Evolutionary conservation across 2,888 invertebrate species (phyloP).

Genomic region (Protophormia terraenovae): DNA sequence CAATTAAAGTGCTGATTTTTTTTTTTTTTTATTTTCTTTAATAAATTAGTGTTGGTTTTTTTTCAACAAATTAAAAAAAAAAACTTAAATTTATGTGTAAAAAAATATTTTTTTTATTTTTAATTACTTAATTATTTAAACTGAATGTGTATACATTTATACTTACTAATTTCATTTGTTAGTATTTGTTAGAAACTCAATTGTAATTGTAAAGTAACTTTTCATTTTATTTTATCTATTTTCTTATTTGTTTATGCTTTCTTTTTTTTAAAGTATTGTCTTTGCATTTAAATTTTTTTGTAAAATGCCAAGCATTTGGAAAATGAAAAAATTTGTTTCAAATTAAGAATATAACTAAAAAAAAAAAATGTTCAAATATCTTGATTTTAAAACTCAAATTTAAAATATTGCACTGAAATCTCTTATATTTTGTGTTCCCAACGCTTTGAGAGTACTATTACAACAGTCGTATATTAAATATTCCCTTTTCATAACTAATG

Average conservation of each 20-base stretch:
- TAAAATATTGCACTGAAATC: too few relatives aligned
- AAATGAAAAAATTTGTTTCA: background rate
- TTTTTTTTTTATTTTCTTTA: background rate
- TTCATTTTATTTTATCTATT: constrained; percentile 10
- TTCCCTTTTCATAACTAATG: too few relatives aligned
- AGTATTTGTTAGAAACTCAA: constrained; percentile 66
- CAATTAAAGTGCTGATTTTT: constrained; percentile 16
- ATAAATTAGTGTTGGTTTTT: too few relatives aligned
- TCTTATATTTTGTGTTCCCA: too few relatives aligned
- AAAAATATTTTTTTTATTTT: constrained; percentile 39
- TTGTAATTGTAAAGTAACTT: constrained; percentile 65
- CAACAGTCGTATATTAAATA: too few relatives aligned
- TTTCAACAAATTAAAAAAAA: background rate
- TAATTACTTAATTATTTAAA: constrained; percentile 24
- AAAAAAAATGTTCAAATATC: constrained; percentile 7
- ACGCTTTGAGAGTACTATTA: too few relatives aligned
- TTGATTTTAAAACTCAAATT: too few relatives aligned
- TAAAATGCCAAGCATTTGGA: constrained; percentile 9
- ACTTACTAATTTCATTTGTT: constrained; percentile 5
- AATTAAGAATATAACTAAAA: background rate
- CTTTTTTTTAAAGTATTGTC: constrained; percentile 56
- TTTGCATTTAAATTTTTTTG: constrained; percentile 43
- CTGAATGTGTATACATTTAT: constrained; percentile 35
- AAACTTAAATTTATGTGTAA: constrained; percentile 13
- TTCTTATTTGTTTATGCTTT: background rate